phyloP scores from a whole-genome alignment of 2,888 invertebrate genomes.

The Lasioglossum calceatum region DNA sequence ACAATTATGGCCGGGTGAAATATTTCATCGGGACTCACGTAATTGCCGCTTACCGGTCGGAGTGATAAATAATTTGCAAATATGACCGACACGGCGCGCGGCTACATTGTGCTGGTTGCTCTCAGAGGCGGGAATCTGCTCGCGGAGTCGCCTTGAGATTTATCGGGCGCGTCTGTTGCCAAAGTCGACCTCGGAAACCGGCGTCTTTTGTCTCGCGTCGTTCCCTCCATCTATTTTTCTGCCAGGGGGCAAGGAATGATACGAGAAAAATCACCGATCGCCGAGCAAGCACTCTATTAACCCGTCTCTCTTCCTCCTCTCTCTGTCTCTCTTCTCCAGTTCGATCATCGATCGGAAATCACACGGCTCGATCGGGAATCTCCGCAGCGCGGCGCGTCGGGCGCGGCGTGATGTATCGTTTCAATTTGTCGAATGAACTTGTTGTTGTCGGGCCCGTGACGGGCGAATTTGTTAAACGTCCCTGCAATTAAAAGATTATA shows the following conservation, averaged over 20 bases:
- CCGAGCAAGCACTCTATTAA: conserved; percentile 39
- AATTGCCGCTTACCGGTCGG: conserved; percentile 58
- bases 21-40: conserved; percentile 45
- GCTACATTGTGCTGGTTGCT: conserved; percentile 31
- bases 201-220: conserved; percentile 38
- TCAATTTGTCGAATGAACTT: conserved; percentile 26
- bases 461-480: neutral
- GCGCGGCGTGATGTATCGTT: conserved; percentile 35
- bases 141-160: conserved; percentile 47
- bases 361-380: conserved; percentile 1
- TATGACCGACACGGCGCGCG: conserved; percentile 22
- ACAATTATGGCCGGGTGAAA: conserved; percentile 48
- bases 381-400: neutral
- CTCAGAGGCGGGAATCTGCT: conserved; percentile 31
- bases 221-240: neutral
- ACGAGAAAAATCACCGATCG: neutral
- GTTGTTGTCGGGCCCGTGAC: neutral
- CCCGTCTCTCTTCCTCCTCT: neutral
- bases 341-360: neutral
- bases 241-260: neutral
- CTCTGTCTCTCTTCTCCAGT: neutral
- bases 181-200: conserved; percentile 48
- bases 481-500: neutral
- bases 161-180: conserved; percentile 59
- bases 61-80: conserved; percentile 68